Evolutionary conservation across 1,140 invertebrate genomes (phyloP).

Genomic region (Temnothorax curvispinosus): DNA sequence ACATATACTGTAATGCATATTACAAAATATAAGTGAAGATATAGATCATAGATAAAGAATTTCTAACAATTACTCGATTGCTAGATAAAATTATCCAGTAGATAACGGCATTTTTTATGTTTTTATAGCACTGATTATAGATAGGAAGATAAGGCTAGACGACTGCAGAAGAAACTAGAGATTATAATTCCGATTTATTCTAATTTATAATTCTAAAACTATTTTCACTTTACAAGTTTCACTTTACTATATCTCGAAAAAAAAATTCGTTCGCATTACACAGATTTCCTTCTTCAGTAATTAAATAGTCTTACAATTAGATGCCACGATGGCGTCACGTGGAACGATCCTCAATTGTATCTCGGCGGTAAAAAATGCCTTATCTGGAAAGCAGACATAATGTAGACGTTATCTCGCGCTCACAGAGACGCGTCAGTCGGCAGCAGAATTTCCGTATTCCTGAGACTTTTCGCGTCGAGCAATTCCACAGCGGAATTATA

Average conservation of each 20-base stretch:
- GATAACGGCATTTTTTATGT: neutral
- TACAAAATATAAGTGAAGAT: neutral
- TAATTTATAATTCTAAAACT: neutral
- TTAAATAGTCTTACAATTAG: neutral
- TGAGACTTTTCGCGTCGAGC: neutral
- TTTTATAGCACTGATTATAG: neutral
- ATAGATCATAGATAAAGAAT: neutral
- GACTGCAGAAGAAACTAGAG: neutral
- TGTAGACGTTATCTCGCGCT: neutral
- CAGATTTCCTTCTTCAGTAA: neutral
- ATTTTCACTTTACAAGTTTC: neutral
- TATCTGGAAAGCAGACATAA: conserved; percentile 6
- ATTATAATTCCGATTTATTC: neutral
- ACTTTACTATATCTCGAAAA: no score
- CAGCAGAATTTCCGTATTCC: neutral
- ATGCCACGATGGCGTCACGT: neutral
- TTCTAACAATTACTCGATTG: neutral
- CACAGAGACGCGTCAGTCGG: neutral
- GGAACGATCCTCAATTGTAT: neutral
- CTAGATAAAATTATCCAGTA: neutral
- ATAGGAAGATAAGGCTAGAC: neutral
- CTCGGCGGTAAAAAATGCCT: neutral
- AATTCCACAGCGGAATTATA: neutral
- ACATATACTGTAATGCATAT: neutral
- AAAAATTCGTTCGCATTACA: neutral